Conservation (phyloP, 2,888 invertebrate genomes). For the Dysmachus trigonus region DNA sequence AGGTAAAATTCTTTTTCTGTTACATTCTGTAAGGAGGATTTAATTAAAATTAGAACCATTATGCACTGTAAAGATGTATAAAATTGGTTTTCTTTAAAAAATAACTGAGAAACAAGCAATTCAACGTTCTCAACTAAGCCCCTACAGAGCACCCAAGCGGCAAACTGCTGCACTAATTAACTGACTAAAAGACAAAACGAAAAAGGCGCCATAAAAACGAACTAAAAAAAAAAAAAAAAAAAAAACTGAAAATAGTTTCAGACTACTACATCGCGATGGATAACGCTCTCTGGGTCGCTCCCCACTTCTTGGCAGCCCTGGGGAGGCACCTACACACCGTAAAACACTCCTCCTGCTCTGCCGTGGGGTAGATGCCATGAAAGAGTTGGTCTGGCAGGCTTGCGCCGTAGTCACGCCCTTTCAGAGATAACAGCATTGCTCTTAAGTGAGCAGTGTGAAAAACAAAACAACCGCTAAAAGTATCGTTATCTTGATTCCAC, state of each 20-base stretch:
- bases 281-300: not conserved
- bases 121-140: not conserved
- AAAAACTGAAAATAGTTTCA: slow-evolving; percentile 33
- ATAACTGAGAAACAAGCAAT: not conserved
- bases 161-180: slow-evolving; percentile 48
- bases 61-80: not conserved
- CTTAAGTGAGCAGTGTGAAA: slow-evolving; percentile 25
- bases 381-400: slow-evolving; percentile 43
- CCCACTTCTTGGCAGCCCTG: not conserved
- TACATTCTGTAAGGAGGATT: not conserved
- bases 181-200: slow-evolving; percentile 1
- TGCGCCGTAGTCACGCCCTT: slow-evolving; percentile 51
- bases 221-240: no score
- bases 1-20: not conserved
- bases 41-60: not conserved
- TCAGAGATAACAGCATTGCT: slow-evolving; percentile 11
- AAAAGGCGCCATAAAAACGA: not conserved
- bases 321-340: slow-evolving; percentile 35
- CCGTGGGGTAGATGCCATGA: slow-evolving; percentile 21
- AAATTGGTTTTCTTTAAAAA: not conserved
- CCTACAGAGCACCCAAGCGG: slow-evolving; percentile 50
- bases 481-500: not conserved
- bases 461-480: not conserved
- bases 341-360: slow-evolving; percentile 15
- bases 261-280: not conserved